Percentiles rank a stretch among this genome's conserved stretches.
Conservation (phyloP, 2,113 vertebrate genomes). For the Perca flavescens region DNA sequence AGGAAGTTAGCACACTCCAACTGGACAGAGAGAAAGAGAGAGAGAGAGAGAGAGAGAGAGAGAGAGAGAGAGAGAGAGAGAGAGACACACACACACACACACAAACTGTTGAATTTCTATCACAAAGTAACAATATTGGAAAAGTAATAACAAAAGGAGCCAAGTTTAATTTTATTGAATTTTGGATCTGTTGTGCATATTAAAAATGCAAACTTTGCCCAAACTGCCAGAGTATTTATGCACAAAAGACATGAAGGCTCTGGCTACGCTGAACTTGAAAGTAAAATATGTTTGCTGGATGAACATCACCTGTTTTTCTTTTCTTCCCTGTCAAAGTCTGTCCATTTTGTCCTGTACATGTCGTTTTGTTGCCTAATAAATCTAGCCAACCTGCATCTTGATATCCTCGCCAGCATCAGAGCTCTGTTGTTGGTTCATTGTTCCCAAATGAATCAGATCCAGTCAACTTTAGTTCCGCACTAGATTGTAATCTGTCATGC, state of each 20-base stretch:
- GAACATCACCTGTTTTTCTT: neutral
- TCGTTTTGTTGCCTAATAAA: conserved; percentile 3
- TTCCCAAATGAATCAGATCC: conserved; percentile 45
- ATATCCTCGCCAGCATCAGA: conserved; percentile 19
- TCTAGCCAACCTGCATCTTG: conserved; percentile 21
- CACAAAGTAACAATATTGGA: neutral
- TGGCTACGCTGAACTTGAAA: neutral
- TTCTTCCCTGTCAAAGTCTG: neutral
- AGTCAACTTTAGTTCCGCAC: conserved; percentile 46
- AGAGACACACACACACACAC: no score
- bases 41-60: no score
- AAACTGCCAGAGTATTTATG: neutral
- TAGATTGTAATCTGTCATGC: conserved; percentile 36
- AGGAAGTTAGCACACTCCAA: conserved; percentile 87
- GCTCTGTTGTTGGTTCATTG: conserved; percentile 49
- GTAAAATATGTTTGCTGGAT: neutral
- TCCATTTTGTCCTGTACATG: neutral
- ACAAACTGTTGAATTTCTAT: neutral
- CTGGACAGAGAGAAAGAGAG: conserved; percentile 54
- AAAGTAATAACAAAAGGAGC: neutral
- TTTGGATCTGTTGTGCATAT: neutral
- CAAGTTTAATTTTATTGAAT: neutral
- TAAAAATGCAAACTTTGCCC: neutral
- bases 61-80: no score
- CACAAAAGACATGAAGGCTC: neutral